phyloP scores from a whole-genome alignment of 2,113 vertebrate genomes.

The Engystomops pustulosus region DNA sequence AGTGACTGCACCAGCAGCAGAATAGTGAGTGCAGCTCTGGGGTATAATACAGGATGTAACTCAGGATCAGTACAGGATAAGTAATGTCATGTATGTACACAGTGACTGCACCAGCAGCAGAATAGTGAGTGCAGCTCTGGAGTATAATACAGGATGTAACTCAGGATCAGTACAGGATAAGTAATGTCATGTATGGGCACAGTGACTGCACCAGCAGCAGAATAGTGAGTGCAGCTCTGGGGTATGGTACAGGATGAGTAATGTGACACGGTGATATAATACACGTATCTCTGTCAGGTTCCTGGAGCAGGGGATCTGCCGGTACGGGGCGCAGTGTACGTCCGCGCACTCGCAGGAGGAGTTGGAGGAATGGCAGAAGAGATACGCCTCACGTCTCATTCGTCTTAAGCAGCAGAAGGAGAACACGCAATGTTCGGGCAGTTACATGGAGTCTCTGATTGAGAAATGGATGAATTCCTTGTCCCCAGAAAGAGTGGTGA shows the following conservation, averaged over 20 bases:
- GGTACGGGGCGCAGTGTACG: conserved; percentile 97
- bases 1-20: no score
- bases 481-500: conserved; percentile 96
- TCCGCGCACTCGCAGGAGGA: conserved; percentile 98
- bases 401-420: conserved; percentile 96
- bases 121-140: no score
- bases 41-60: no score
- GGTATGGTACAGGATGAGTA: no score
- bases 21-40: no score
- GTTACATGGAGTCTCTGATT: conserved; percentile 96
- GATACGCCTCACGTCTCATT: conserved; percentile 93
- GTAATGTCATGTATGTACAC: no score
- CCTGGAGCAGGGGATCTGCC: conserved; percentile 96
- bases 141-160: no score
- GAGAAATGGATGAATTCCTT: conserved; percentile 99
- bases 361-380: conserved; percentile 96
- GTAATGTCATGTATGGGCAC: background rate
- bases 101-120: no score
- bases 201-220: no score
- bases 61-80: no score
- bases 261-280: no score
- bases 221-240: no score
- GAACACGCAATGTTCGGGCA: conserved; percentile 92
- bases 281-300: conserved; percentile 75
- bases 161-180: background rate